Evolutionary conservation across 2,888 invertebrate genomes (phyloP).

Genomic region (Micropterix aruncella): DNA sequence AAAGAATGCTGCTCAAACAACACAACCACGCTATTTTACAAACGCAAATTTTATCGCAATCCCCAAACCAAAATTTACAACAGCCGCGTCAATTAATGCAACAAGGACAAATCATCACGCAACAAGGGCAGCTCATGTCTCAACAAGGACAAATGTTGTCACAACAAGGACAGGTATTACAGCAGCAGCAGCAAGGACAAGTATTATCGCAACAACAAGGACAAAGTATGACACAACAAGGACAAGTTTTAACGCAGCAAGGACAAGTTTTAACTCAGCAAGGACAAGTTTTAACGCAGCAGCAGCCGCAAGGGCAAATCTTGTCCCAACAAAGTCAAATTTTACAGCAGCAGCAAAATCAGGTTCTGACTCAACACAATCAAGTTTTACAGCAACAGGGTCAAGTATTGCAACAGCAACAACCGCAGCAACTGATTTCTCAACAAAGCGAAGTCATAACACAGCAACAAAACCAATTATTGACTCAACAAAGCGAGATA

Average conservation of each 20-base stretch:
- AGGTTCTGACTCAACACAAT: conserved; percentile 19
- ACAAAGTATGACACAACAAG: conserved; percentile 19
- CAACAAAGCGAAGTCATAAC: conserved; percentile 13
- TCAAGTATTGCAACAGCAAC: conserved; percentile 9
- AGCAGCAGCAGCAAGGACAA: conserved; percentile 20
- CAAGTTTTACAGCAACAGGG: conserved; percentile 7
- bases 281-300: conserved; percentile 33
- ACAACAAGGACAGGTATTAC: conserved; percentile 5
- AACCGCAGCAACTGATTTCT: conserved; percentile 18
- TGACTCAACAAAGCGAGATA: conserved; percentile 15
- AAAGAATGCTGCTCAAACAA: conserved; percentile 21
- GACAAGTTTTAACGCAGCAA: conserved; percentile 11
- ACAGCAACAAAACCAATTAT: conserved; percentile 7
- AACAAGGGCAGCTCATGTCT: neutral
- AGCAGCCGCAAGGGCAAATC: conserved; percentile 22
- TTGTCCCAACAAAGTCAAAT: conserved; percentile 30
- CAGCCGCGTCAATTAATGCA: neutral
- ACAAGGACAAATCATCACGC: neutral
- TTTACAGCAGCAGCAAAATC: conserved; percentile 27
- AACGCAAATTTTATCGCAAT: conserved; percentile 1
- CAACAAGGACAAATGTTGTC: conserved; percentile 10
- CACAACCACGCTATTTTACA: conserved; percentile 14
- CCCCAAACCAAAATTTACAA: neutral
- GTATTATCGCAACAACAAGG: conserved; percentile 34
- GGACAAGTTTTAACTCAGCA: conserved; percentile 19